These are phyloP conservation scores for Phasia obesa DNA, from an alignment of 2,888 invertebrate species.

Conservation along the genomic window DNA sequence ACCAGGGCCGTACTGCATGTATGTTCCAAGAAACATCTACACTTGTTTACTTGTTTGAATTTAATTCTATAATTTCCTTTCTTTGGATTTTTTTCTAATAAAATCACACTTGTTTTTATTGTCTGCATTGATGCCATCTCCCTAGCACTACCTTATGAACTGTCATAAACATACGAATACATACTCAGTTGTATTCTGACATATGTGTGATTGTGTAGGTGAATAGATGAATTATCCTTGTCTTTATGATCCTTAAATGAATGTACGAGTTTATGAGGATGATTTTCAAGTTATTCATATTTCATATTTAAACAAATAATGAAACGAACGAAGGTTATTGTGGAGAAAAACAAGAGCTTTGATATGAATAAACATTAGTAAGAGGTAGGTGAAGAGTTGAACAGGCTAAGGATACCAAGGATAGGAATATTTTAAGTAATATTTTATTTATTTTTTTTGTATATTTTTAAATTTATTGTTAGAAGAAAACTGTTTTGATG, in stretches of 20 bases:
- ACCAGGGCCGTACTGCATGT: not conserved
- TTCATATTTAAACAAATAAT: slow-evolving; percentile 34
- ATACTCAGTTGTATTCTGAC: not conserved
- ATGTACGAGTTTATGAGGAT: slow-evolving; percentile 17
- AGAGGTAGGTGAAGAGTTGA: not conserved
- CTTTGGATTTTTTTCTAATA: slow-evolving; percentile 19
- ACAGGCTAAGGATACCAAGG: not conserved
- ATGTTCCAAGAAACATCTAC: not conserved
- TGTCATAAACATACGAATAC: slow-evolving; percentile 7
- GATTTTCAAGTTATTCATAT: slow-evolving; percentile 38
- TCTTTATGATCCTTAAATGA: slow-evolving; percentile 25
- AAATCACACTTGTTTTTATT: slow-evolving; percentile 58
- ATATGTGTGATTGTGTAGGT: slow-evolving; percentile 1
- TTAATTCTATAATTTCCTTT: slow-evolving; percentile 43
- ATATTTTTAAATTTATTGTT: slow-evolving; percentile 20
- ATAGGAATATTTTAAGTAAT: not conserved
- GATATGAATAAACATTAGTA: not conserved
- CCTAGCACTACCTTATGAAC: not conserved
- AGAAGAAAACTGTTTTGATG: not conserved
- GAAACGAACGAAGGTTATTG: slow-evolving; percentile 6
- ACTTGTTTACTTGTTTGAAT: slow-evolving; percentile 26
- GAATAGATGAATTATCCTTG: slow-evolving; percentile 3
- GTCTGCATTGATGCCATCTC: slow-evolving; percentile 38
- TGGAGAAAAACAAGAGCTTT: not conserved
- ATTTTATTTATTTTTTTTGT: slow-evolving; percentile 5